phyloP scores from a whole-genome alignment of 2,113 vertebrate species.

The Speoplatyrhinus poulsoni region DNA sequence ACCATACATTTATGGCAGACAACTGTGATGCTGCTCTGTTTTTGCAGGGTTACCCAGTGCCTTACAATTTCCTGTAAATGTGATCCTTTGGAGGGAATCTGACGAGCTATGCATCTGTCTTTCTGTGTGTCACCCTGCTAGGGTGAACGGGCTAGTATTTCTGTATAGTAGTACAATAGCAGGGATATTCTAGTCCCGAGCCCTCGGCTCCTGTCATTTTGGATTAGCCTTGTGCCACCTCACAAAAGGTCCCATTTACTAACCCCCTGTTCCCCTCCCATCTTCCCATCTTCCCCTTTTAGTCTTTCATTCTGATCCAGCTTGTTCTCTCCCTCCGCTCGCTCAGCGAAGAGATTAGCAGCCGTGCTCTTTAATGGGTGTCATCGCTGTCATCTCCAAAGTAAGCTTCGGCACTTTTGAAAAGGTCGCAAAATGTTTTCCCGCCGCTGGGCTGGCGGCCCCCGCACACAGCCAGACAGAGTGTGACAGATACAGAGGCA shows the following conservation, averaged over 20 bases:
- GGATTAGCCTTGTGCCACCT: constrained; percentile 38
- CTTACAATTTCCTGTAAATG: constrained; percentile 4
- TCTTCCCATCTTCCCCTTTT: constrained; percentile 1
- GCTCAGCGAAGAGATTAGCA: constrained; percentile 46
- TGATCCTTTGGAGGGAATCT: constrained; percentile 10
- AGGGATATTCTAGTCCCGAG: constrained; percentile 35
- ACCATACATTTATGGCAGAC: constrained; percentile 27
- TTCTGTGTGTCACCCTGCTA: constrained; percentile 35
- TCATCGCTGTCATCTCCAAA: constrained; percentile 79
- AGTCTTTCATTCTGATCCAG: not conserved
- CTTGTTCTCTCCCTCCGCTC: constrained; percentile 31
- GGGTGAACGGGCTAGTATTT: constrained; percentile 38
- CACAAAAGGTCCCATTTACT: constrained; percentile 28
- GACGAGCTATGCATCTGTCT: constrained; percentile 29
- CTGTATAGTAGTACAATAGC: constrained; percentile 20
- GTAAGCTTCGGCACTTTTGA: constrained; percentile 74
- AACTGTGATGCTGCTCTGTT: constrained; percentile 15
- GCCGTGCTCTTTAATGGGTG: constrained; percentile 49
- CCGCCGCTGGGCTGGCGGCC: constrained; percentile 42
- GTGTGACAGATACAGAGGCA: constrained; percentile 30
- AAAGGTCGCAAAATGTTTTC: constrained; percentile 73
- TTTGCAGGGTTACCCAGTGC: no score
- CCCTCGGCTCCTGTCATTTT: constrained; percentile 46
- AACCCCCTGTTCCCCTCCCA: constrained; percentile 15
- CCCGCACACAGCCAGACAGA: constrained; percentile 51